A percentile compares a stretch with the other conserved stretches of the same genome.
These are phyloP conservation scores for Bergia puertoricense DNA, from an alignment of 92 coral and sea anemone genomes.

Conservation along the genomic window DNA sequence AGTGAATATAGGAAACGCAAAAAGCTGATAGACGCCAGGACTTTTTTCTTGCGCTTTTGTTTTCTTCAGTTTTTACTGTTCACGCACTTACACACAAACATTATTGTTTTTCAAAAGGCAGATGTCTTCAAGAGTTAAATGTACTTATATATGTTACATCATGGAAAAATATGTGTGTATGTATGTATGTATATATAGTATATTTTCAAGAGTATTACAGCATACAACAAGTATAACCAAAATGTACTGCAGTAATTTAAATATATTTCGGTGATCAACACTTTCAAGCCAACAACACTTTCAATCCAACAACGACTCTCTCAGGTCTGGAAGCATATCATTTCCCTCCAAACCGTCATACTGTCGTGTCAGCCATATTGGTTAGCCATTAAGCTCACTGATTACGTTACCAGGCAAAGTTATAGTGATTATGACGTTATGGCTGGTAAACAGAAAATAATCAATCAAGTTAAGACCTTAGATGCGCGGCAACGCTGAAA, in stretches of 20 bases:
- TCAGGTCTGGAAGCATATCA: constrained; percentile 14
- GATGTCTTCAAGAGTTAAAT: too few species aligned
- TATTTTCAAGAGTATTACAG: too few species aligned
- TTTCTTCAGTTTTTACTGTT: too few species aligned
- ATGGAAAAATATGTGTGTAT: too few species aligned
- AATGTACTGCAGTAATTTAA: background rate
- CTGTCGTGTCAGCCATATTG: background rate
- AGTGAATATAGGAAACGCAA: too few species aligned
- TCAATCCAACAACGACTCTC: constrained; percentile 14
- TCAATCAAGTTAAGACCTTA: background rate
- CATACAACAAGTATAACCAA: too few species aligned
- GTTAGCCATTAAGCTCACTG: background rate
- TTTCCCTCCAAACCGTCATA: constrained; percentile 43
- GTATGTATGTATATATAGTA: too few species aligned
- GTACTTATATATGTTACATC: too few species aligned
- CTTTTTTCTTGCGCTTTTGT: too few species aligned
- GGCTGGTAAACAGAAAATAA: background rate
- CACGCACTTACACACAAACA: too few species aligned
- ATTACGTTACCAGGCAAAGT: background rate
- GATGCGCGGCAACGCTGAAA: background rate
- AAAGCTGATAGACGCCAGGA: too few species aligned
- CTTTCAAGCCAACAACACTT: background rate
- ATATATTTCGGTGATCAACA: background rate
- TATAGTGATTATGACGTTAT: background rate
- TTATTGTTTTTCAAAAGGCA: too few species aligned